phyloP scores from a whole-genome alignment of 2,113 vertebrate species.

The Ciconia boyciana region DNA sequence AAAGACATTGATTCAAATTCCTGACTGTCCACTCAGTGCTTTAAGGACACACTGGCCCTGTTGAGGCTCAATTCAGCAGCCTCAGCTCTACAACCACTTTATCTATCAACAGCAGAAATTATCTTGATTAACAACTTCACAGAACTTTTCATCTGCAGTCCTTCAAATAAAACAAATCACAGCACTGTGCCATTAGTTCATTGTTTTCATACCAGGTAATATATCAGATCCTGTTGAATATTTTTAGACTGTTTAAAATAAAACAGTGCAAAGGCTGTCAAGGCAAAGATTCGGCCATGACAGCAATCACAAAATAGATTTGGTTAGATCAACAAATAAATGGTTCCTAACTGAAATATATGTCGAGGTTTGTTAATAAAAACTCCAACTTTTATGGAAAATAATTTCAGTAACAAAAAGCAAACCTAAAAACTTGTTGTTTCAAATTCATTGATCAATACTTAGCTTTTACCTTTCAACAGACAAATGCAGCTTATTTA shows the following conservation, averaged over 20 bases:
- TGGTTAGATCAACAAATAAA: slow-evolving; percentile 50
- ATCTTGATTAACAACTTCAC: not conserved
- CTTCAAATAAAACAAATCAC: not conserved
- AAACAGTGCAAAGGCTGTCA: slow-evolving; percentile 25
- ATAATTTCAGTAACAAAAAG: slow-evolving; percentile 37
- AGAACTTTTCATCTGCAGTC: not conserved
- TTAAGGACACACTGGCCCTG: not conserved
- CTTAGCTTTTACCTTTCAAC: not conserved
- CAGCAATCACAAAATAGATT: slow-evolving; percentile 26
- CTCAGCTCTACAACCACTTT: not conserved
- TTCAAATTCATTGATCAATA: slow-evolving; percentile 27
- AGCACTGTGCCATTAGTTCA: not conserved
- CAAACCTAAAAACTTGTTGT: not conserved
- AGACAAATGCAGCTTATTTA: not conserved
- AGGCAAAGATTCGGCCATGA: slow-evolving; percentile 31
- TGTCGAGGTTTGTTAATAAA: slow-evolving; percentile 49
- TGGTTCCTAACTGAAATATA: slow-evolving; percentile 5
- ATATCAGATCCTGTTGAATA: not conserved
- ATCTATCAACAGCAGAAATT: not conserved
- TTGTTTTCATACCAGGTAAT: not conserved
- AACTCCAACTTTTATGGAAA: slow-evolving; percentile 38
- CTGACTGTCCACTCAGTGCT: not conserved
- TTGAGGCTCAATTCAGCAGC: not conserved
- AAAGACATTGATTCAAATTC: not conserved
- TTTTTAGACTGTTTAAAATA: slow-evolving; percentile 57